Percentiles rank a stretch among this genome's conserved stretches.
Conservation (phyloP, 23 tunicate genomes). For the Halocynthia roretzi region DNA sequence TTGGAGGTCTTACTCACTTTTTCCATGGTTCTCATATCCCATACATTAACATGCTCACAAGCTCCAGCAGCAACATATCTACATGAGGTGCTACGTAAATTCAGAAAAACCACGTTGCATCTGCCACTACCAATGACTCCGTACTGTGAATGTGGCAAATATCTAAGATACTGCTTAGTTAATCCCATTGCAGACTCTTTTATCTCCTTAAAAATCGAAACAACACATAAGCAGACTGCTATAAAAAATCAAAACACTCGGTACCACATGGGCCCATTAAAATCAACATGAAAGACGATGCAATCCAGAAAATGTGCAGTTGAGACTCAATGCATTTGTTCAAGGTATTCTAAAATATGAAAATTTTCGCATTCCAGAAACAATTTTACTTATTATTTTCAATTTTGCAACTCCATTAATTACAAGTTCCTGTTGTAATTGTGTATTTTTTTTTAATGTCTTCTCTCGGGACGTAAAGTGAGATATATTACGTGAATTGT, state of each 20-base stretch:
- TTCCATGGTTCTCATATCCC: conserved; percentile 61
- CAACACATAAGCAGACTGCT: not conserved
- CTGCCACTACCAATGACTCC: conserved; percentile 61
- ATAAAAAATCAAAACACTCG: not conserved
- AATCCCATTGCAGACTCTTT: conserved; percentile 37
- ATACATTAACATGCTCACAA: conserved; percentile 72
- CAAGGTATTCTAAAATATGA: too few relatives aligned
- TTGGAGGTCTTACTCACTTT: conserved; percentile 35
- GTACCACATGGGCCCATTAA: too few relatives aligned
- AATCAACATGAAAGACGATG: too few relatives aligned
- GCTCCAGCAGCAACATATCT: conserved; percentile 73
- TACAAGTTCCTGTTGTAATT: too few relatives aligned
- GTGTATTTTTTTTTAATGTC: too few relatives aligned
- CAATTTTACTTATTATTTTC: too few relatives aligned
- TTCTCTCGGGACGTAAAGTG: too few relatives aligned
- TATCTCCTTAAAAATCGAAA: not conserved
- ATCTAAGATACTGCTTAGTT: conserved; percentile 81
- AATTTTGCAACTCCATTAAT: too few relatives aligned
- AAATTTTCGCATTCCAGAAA: too few relatives aligned
- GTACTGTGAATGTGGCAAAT: conserved; percentile 54
- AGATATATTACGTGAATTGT: too few relatives aligned
- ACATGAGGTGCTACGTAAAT: conserved; percentile 36
- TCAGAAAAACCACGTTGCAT: conserved; percentile 50
- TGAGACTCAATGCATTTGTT: too few relatives aligned
- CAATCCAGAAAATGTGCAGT: too few relatives aligned